A percentile compares a stretch with the other conserved stretches of the same genome.
These are phyloP conservation scores for Neolamprologus fasciatus DNA, from an alignment of 2,113 vertebrate species.

Conservation along the genomic window DNA sequence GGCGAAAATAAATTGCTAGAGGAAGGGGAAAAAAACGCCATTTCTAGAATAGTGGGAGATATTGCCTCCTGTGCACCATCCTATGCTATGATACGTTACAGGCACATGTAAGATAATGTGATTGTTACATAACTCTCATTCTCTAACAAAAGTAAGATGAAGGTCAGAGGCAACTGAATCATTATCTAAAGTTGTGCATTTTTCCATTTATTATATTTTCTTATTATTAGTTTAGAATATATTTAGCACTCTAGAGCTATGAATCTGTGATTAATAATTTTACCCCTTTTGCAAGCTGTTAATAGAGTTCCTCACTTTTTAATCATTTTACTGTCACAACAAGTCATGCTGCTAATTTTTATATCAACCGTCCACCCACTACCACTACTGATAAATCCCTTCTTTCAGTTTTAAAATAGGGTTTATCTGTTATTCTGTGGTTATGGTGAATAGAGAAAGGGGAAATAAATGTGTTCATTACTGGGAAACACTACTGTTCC, in stretches of 20 bases:
- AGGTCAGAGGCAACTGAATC: neutral
- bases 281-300: neutral
- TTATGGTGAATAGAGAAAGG: neutral
- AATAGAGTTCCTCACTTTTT: neutral
- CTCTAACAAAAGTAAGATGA: neutral
- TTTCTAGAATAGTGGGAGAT: neutral
- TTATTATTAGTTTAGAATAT: neutral
- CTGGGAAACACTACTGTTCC: neutral
- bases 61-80: neutral
- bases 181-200: neutral
- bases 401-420: neutral
- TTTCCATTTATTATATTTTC: neutral
- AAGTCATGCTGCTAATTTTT: neutral
- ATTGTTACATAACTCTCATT: neutral
- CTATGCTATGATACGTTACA: neutral
- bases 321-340: constrained; percentile 8
- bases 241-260: neutral
- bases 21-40: neutral
- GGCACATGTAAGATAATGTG: neutral
- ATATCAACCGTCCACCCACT: constrained; percentile 23
- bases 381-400: neutral
- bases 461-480: neutral
- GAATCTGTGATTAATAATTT: neutral
- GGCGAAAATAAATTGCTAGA: constrained; percentile 35
- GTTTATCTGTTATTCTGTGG: neutral